Conservation (phyloP, 2,888 invertebrate genomes). For the Nomada flava region DNA sequence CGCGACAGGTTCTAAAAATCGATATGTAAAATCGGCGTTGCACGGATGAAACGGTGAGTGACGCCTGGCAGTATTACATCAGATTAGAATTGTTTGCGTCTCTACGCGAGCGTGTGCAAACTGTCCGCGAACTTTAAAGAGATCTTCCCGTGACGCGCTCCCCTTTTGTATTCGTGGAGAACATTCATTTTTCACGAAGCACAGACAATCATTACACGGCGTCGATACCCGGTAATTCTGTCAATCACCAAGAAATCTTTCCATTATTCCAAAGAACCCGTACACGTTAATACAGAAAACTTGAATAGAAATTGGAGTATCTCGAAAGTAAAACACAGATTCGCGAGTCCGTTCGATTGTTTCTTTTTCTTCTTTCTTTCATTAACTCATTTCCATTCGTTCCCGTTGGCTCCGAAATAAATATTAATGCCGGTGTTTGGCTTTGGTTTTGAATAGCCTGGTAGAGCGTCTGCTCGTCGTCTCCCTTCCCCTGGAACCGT, state of each 20-base stretch:
- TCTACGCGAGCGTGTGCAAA: constrained; percentile 13
- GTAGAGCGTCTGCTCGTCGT: constrained; percentile 21
- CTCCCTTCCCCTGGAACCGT: constrained; percentile 14
- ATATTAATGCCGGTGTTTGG: constrained; percentile 16
- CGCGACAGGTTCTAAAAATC: constrained; percentile 43
- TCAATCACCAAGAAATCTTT: not conserved
- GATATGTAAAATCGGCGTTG: constrained; percentile 60
- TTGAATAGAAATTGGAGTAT: not conserved
- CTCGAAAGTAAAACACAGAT: constrained; percentile 1
- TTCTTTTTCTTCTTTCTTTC: not conserved
- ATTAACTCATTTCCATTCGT: constrained; percentile 5
- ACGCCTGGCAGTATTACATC: constrained; percentile 41
- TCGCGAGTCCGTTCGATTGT: not conserved
- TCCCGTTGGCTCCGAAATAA: not conserved
- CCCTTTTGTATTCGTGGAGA: not conserved
- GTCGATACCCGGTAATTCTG: not conserved
- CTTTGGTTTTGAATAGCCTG: constrained; percentile 15
- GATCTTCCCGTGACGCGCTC: constrained; percentile 9
- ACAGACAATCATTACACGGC: constrained; percentile 4
- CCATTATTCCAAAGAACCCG: too few relatives aligned
- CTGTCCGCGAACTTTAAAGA: constrained; percentile 26
- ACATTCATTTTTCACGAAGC: constrained; percentile 5
- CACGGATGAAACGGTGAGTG: constrained; percentile 55
- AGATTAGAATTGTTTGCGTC: constrained; percentile 41
- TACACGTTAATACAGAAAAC: too few relatives aligned